Evolutionary conservation across 2,113 vertebrate genomes (phyloP).

Genomic region (Phrynosoma blainvillii): DNA sequence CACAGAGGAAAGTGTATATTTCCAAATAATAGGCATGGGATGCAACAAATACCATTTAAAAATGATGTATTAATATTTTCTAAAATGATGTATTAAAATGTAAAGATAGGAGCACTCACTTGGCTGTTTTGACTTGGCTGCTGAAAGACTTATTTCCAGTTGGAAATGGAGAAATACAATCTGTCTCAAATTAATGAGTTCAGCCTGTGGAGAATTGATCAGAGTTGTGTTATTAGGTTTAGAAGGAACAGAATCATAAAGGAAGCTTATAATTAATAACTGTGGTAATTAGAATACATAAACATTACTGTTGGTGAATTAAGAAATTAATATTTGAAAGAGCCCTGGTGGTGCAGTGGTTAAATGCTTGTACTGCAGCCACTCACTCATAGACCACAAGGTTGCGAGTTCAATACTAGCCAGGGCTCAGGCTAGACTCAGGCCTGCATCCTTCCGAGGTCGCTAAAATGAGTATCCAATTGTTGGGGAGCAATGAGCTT

Average conservation of each 20-base stretch:
- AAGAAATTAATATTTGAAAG: neutral
- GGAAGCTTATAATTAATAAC: neutral
- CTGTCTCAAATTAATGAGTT: neutral
- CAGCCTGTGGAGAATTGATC: neutral
- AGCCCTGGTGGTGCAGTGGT: too few relatives aligned
- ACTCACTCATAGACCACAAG: too few relatives aligned
- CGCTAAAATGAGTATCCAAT: too few relatives aligned
- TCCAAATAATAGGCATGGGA: neutral
- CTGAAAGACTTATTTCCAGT: neutral
- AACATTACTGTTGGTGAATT: neutral
- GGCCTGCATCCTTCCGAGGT: too few relatives aligned
- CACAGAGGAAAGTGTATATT: neutral
- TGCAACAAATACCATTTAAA: too few relatives aligned
- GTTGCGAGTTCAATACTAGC: too few relatives aligned
- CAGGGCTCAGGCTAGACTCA: too few relatives aligned
- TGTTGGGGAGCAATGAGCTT: too few relatives aligned
- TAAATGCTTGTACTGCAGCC: too few relatives aligned
- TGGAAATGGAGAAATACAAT: neutral
- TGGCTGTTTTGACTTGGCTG: neutral
- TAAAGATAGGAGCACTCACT: neutral
- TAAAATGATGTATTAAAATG: neutral
- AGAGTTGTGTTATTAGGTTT: neutral
- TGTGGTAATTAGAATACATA: neutral
- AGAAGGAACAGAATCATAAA: conserved; percentile 3
- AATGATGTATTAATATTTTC: neutral